These are phyloP conservation scores for Rhynchophorus ferrugineus DNA, from an alignment of 1,140 invertebrate genomes.

Conservation along the genomic window DNA sequence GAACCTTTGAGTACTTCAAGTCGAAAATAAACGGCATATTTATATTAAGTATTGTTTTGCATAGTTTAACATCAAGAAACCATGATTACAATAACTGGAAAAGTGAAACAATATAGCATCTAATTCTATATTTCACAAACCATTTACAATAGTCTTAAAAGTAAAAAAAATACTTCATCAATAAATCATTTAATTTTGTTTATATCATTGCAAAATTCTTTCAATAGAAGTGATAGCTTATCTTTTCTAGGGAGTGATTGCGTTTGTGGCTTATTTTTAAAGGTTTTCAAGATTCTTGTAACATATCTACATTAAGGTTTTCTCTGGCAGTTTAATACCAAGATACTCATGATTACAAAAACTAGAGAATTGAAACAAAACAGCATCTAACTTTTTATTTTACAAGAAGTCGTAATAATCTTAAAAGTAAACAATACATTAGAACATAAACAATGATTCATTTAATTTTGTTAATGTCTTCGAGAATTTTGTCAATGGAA, in stretches of 20 bases:
- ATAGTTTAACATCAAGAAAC: background rate
- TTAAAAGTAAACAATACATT: background rate
- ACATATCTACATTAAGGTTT: too few species aligned
- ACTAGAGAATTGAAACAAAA: background rate
- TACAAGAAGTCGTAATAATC: background rate
- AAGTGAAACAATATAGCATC: too few species aligned
- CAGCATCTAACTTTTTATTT: background rate
- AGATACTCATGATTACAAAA: too few species aligned
- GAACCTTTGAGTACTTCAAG: background rate
- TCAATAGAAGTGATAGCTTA: background rate
- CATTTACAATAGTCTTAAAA: too few species aligned
- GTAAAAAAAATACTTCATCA: background rate
- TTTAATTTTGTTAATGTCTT: constrained; percentile 11
- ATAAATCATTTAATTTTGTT: background rate
- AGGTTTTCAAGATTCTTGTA: too few species aligned
- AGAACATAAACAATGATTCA: background rate
- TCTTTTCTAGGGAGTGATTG: background rate
- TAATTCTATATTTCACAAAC: too few species aligned
- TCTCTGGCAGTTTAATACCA: too few species aligned
- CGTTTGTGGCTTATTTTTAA: too few species aligned
- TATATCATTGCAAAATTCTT: background rate
- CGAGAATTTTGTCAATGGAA: constrained; percentile 67
- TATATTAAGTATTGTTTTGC: background rate
- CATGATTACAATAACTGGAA: too few species aligned
- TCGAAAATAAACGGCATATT: background rate